Evolutionary conservation across 37 sponge, comb jelly and placozoan species (phyloP), one percentile per base, ranked within the genome.

Genomic region (Trichoplax adhaerens): DNA sequence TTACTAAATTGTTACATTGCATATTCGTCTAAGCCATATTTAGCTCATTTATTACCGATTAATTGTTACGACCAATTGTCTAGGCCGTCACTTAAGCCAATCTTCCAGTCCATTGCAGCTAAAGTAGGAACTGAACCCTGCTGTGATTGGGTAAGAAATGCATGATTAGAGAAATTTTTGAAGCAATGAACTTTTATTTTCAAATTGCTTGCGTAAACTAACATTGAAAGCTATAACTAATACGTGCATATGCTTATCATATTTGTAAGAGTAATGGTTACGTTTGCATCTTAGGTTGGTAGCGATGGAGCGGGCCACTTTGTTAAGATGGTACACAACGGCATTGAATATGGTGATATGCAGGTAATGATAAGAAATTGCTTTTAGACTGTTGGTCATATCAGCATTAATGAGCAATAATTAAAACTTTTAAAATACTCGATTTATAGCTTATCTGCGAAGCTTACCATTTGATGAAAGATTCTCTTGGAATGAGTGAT

Each of bases 311-410:
- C 95, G 5, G 95, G 95, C 0, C 95, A 94, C 77, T 94, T 83
- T 74, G 95, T 94, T 73, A 94, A 94, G 88, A 94, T 94, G 95
- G 95, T 94, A 3, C 95, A 94, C 88, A 94, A 94, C 82, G 95
- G 95, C 48, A 94, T 94, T 52, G 95, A 94, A 77, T 94, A 94
- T 71, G 95, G 95, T 68, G 95, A 94, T 79, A 90, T 94, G 95
- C 95, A 93, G 84, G 84, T 86, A 55, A 52, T 50, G 50, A 8
- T 7, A 56, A 4, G 48, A 8, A 6, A 66, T 66, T 49, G 7
- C 12, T 49, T 29, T 29, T 29, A 29, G 29, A 29, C 48, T 7
- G 7, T 67, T 7, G 50, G 49, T 52, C 2, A 69, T 5, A 70
- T 7, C 55, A 55, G 64, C 62, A 7, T 53, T 50, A 3, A 53